Evolutionary conservation across 2,888 invertebrate genomes (phyloP).

Genomic region (Diaperis boleti): DNA sequence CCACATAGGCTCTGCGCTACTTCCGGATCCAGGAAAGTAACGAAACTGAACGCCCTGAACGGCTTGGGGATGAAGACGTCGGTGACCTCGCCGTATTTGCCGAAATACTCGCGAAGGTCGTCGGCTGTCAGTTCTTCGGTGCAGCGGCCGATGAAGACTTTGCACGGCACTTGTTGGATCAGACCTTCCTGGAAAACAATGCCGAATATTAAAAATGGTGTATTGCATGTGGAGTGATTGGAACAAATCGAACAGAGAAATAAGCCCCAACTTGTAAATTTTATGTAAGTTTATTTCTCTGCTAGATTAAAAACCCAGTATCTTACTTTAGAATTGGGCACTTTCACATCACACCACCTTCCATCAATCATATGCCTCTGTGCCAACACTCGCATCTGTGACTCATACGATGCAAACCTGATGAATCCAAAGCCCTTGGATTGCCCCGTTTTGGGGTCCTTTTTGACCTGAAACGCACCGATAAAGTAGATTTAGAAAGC

Average conservation of each 20-base stretch:
- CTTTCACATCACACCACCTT: conserved; percentile 98
- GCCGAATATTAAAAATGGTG: too few species aligned
- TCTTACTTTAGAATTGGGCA: conserved; percentile 93
- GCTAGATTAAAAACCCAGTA: too few species aligned
- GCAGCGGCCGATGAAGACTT: conserved; percentile 95
- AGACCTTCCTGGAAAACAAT: conserved; percentile 74
- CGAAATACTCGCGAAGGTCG: conserved; percentile 90
- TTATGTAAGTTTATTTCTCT: too few species aligned
- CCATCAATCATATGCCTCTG: conserved; percentile 98
- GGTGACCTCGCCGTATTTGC: conserved; percentile 91
- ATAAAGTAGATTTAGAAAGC: too few species aligned
- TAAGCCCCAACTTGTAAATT: background rate
- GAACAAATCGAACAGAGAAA: conserved; percentile 45
- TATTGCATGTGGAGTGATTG: too few species aligned
- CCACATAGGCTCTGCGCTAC: conserved; percentile 92
- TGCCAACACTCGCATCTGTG: conserved; percentile 94
- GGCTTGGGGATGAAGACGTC: conserved; percentile 97
- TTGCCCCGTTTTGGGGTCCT: conserved; percentile 90
- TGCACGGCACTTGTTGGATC: conserved; percentile 87
- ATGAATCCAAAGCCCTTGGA: conserved; percentile 99
- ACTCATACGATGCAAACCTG: conserved; percentile 94
- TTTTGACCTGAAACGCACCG: conserved; percentile 82
- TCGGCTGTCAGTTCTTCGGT: conserved; percentile 93
- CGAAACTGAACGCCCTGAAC: conserved; percentile 92
- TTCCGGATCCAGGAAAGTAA: conserved; percentile 92